Evolutionary conservation across 2,797 vertebrate genomes (phyloP).

Genomic region (Lepus oiostolus): DNA sequence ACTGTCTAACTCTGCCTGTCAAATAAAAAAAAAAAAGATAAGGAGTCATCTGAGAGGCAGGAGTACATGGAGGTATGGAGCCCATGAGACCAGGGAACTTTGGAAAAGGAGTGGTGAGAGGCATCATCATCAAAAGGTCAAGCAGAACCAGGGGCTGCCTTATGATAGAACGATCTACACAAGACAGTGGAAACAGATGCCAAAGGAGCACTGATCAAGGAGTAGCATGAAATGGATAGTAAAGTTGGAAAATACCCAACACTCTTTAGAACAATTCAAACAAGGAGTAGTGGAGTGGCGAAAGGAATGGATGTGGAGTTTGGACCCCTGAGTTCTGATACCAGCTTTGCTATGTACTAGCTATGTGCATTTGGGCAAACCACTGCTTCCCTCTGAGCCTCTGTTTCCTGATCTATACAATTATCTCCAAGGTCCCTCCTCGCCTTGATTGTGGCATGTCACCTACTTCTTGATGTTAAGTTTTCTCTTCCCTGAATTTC

Average conservation of each 20-base stretch:
- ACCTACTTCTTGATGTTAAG: conserved; percentile 61
- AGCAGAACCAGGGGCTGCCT: not conserved
- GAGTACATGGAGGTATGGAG: not conserved
- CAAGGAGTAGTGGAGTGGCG: conserved; percentile 4
- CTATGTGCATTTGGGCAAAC: not conserved
- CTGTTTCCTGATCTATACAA: conserved; percentile 49
- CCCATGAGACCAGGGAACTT: not conserved
- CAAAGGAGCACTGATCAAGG: not conserved
- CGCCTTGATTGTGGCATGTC: not conserved
- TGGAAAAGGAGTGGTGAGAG: not conserved
- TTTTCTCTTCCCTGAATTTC: conserved; percentile 71
- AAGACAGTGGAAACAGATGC: not conserved
- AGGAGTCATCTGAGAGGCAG: not conserved
- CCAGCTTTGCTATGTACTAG: conserved; percentile 19
- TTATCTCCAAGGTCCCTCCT: not conserved
- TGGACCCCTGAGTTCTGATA: conserved; percentile 36
- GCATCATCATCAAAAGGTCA: not conserved
- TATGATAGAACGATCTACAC: not conserved
- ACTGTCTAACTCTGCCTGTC: too few relatives aligned
- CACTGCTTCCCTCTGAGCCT: conserved; percentile 24
- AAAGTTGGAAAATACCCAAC: not conserved
- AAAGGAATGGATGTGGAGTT: conserved; percentile 5
- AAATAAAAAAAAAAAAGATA: too few relatives aligned
- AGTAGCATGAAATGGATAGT: not conserved
- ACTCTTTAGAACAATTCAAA: not conserved